These are phyloP conservation scores for Dryobates pubescens DNA, from an alignment of 2,797 vertebrate species.

Conservation along the genomic window DNA sequence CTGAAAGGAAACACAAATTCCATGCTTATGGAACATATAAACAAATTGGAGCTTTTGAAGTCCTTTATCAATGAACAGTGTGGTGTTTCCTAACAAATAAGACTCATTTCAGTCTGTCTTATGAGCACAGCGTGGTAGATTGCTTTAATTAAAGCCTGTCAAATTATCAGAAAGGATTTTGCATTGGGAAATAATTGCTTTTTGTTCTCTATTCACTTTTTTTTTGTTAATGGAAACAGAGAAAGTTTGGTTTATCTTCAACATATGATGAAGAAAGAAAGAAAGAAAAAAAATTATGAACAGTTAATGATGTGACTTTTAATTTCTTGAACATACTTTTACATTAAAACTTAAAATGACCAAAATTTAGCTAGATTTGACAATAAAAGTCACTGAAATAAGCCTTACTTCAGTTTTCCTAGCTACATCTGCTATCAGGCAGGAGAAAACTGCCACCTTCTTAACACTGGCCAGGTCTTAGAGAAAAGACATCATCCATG, in stretches of 20 bases:
- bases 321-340: constrained; percentile 49
- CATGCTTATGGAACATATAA: constrained; percentile 5
- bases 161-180: constrained; percentile 88
- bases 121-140: constrained; percentile 80
- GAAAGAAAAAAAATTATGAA: not conserved
- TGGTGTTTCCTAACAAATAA: constrained; percentile 50
- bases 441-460: not conserved
- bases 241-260: not conserved
- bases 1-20: constrained; percentile 35
- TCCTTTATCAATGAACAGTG: constrained; percentile 53
- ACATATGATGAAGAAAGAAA: constrained; percentile 38
- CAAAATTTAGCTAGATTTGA: constrained; percentile 42
- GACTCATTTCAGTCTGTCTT: constrained; percentile 73
- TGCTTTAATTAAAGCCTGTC: constrained; percentile 87
- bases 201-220: constrained; percentile 70
- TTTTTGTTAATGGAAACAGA: constrained; percentile 70
- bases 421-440: not conserved
- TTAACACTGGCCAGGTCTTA: not conserved
- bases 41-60: constrained; percentile 40
- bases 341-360: constrained; percentile 57
- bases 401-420: not conserved
- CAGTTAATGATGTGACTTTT: constrained; percentile 62
- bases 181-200: constrained; percentile 83
- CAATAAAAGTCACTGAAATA: not conserved
- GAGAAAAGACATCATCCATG: not conserved